A percentile compares a stretch with the other conserved stretches of the same genome.
phyloP scores from a whole-genome alignment of 2,797 vertebrate species.

The Saxicola maurus region DNA sequence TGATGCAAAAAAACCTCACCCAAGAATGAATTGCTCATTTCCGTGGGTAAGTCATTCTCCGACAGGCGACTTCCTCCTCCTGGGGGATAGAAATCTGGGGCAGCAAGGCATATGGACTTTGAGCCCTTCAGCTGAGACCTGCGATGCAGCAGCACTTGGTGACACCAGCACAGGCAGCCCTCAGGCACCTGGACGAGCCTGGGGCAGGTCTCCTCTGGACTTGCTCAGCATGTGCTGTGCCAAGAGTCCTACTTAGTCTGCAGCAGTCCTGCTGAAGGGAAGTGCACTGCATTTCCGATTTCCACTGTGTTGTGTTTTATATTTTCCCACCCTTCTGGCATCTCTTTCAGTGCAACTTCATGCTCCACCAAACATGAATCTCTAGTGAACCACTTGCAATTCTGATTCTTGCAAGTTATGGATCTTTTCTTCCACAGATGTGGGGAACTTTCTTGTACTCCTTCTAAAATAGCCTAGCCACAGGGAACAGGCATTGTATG shows the following conservation, averaged over 20 bases:
- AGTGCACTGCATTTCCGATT: accelerated
- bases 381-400: background rate
- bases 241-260: accelerated
- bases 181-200: accelerated
- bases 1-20: background rate
- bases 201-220: background rate
- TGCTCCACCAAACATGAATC: background rate
- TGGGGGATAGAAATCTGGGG: accelerated
- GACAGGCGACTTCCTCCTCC: accelerated
- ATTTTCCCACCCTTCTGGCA: too few species aligned
- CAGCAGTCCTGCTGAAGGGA: background rate
- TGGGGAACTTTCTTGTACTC: background rate
- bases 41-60: background rate
- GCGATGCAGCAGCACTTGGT: accelerated
- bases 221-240: accelerated
- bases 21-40: background rate
- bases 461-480: background rate
- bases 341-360: background rate
- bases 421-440: background rate
- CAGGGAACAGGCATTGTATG: accelerated
- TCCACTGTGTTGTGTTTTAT: accelerated
- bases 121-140: background rate
- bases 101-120: accelerated
- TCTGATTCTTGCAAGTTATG: accelerated
- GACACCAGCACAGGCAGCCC: background rate